Conservation (phyloP, 1,140 invertebrate genomes). For the Macrotrachela quadricornifera region DNA sequence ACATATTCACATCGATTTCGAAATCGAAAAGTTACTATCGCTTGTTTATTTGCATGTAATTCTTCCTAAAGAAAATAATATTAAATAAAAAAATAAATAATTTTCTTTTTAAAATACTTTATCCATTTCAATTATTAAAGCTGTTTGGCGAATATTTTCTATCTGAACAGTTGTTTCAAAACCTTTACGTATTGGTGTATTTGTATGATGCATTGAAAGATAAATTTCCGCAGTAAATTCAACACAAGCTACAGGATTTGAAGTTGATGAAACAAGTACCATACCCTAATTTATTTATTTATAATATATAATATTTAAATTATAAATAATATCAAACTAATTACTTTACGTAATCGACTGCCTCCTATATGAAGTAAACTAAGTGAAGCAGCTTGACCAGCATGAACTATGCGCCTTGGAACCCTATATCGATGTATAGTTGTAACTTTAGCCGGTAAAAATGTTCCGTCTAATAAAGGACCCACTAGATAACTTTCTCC, state of each 20-base stretch:
- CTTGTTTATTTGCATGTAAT: constrained; percentile 57
- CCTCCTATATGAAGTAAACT: constrained; percentile 41
- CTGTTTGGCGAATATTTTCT: constrained; percentile 78
- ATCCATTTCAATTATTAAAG: constrained; percentile 37
- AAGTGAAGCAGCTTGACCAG: constrained; percentile 69
- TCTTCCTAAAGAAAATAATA: constrained; percentile 13
- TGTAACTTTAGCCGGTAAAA: constrained; percentile 50
- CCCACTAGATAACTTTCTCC: constrained; percentile 55
- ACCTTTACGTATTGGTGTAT: constrained; percentile 55
- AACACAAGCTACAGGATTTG: constrained; percentile 13
- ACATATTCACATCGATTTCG: constrained; percentile 70
- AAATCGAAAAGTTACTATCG: constrained; percentile 66
- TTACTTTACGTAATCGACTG: constrained; percentile 46
- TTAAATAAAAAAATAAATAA: neutral
- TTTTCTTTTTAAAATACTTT: constrained; percentile 14
- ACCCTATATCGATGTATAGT: constrained; percentile 73
- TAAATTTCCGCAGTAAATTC: constrained; percentile 50
- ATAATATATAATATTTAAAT: neutral
- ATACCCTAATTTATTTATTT: constrained; percentile 20
- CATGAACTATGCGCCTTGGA: constrained; percentile 58
- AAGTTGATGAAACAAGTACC: constrained; percentile 26
- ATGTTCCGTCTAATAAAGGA: constrained; percentile 59
- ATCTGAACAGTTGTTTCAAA: constrained; percentile 84
- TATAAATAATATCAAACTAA: constrained; percentile 23
- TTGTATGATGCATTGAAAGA: constrained; percentile 59